Evolutionary conservation across 2,888 invertebrate species (phyloP).

Genomic region (Gerris lacustris): DNA sequence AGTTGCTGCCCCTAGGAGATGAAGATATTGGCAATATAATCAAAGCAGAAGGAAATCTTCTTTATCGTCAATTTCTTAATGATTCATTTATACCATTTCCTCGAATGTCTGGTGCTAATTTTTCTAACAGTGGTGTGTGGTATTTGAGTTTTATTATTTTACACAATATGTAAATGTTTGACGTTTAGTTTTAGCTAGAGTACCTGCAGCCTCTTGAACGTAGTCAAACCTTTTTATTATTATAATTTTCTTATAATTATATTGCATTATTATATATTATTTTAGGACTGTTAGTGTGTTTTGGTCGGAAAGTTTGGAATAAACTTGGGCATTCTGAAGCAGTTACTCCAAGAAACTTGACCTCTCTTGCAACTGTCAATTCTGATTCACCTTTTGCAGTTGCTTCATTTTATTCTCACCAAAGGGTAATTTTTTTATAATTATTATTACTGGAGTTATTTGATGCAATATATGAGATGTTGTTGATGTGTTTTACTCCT

Average conservation of each 20-base stretch:
- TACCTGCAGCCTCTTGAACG: too few species aligned
- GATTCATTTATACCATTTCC: slow-evolving; percentile 66
- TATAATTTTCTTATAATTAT: too few species aligned
- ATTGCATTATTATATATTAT: not conserved
- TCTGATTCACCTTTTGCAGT: slow-evolving; percentile 27
- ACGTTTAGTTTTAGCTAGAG: too few species aligned
- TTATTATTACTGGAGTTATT: not conserved
- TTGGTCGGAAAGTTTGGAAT: slow-evolving; percentile 48
- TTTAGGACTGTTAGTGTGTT: slow-evolving; percentile 63
- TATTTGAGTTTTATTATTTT: too few species aligned
- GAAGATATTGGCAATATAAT: slow-evolving; percentile 5
- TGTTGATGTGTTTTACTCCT: slow-evolving; percentile 11
- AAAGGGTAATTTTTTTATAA: slow-evolving; percentile 44
- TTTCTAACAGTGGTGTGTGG: slow-evolving; percentile 63
- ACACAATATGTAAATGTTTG: too few species aligned
- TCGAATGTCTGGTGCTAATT: slow-evolving; percentile 82
- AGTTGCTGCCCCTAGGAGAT: not conserved
- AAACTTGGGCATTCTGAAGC: not conserved
- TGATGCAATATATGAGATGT: not conserved
- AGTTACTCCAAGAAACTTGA: slow-evolving; percentile 1
- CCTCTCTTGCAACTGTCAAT: slow-evolving; percentile 12
- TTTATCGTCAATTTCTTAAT: not conserved
- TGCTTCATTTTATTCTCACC: slow-evolving; percentile 58
- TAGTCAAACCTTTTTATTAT: too few species aligned
- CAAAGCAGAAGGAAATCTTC: slow-evolving; percentile 9